phyloP scores from a whole-genome alignment of 2,888 invertebrate genomes.

The Agrotis ipsilon region DNA sequence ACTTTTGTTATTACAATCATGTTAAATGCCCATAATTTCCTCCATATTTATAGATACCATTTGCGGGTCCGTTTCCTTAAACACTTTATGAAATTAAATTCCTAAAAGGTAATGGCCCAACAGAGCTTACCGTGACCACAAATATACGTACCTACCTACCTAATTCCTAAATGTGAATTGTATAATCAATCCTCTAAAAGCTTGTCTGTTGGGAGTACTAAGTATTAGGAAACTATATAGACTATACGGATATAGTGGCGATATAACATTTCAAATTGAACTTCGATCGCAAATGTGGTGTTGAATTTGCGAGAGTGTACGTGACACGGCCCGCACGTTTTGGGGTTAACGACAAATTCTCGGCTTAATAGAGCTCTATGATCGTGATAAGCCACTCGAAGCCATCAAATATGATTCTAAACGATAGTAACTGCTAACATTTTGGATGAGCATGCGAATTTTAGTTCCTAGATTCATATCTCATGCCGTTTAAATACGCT shows the following conservation, averaged over 20 bases:
- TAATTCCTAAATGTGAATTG: conserved; percentile 23
- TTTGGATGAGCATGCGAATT: conserved; percentile 11
- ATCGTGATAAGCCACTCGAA: conserved; percentile 48
- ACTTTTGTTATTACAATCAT: conserved; percentile 20
- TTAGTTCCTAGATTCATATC: conserved; percentile 1
- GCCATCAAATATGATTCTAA: conserved; percentile 43
- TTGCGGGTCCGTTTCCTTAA: conserved; percentile 18
- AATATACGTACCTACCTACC: conserved; percentile 11
- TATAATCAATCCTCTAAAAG: conserved; percentile 19
- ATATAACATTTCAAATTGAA: conserved; percentile 54
- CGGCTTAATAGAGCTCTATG: conserved; percentile 56
- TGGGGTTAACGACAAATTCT: conserved; percentile 60
- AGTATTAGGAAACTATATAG: conserved; percentile 22
- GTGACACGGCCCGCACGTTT: conserved; percentile 52
- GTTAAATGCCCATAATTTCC: conserved; percentile 16
- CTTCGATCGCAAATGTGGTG: conserved; percentile 56
- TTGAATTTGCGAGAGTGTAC: conserved; percentile 56
- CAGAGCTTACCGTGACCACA: conserved; percentile 35
- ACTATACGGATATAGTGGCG: conserved; percentile 17
- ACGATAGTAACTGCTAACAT: conserved; percentile 28
- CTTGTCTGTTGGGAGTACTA: conserved; percentile 18
- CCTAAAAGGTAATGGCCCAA: conserved; percentile 31
- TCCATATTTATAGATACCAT: conserved; percentile 11
- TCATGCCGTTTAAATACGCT: conserved; percentile 12
- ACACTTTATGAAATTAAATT: conserved; percentile 46